Conservation (phyloP, 2,888 invertebrate species). For the Torymus texanus region DNA sequence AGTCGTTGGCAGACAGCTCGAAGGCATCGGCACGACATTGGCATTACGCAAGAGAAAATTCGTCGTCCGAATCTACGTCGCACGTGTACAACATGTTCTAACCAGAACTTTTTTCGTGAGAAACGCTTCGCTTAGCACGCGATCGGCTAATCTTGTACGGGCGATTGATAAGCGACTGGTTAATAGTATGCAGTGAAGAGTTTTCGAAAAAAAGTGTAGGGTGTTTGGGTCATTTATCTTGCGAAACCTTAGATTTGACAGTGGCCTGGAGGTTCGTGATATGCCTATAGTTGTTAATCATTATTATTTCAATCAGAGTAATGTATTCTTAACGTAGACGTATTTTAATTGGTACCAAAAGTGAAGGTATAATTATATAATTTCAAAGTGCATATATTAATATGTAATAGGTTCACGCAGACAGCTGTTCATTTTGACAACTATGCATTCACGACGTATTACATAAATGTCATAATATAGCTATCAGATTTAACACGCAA, state of each 20-base stretch:
- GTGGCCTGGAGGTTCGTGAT: not conserved
- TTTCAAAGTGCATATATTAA: too few relatives aligned
- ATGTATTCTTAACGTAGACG: too few relatives aligned
- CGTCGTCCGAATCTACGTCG: not conserved
- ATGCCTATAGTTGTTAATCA: conserved; percentile 3
- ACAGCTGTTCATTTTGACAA: too few relatives aligned
- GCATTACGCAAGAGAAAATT: conserved; percentile 39
- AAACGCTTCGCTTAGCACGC: conserved; percentile 30
- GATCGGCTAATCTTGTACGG: conserved; percentile 37
- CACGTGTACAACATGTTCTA: not conserved
- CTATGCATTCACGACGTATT: too few relatives aligned
- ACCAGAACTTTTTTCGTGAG: conserved; percentile 4
- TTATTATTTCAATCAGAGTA: not conserved
- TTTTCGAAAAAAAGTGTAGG: not conserved
- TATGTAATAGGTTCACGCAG: too few relatives aligned
- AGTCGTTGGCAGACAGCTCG: not conserved
- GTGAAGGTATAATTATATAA: too few relatives aligned
- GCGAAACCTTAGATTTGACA: conserved; percentile 45
- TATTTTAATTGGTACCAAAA: too few relatives aligned
- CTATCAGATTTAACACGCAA: too few relatives aligned
- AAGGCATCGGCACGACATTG: not conserved
- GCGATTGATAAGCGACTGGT: conserved; percentile 42
- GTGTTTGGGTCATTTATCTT: conserved; percentile 21
- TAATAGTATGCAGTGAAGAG: conserved; percentile 27
- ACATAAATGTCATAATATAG: too few relatives aligned